Evolutionary conservation across 1,140 invertebrate genomes (phyloP).

Genomic region (Saccostrea cuccullata): DNA sequence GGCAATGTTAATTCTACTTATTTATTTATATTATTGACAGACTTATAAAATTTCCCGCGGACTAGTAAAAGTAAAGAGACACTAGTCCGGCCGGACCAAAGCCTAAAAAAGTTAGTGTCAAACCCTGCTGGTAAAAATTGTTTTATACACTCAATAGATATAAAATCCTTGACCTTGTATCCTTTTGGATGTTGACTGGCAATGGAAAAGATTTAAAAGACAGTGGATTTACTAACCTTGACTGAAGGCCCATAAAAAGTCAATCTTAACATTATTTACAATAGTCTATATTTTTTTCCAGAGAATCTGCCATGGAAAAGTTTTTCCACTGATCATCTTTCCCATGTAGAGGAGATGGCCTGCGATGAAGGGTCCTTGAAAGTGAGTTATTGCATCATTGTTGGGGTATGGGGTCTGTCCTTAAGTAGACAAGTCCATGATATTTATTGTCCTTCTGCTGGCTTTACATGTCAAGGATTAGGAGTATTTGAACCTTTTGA

Average conservation of each 20-base stretch:
- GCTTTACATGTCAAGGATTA: slow-evolving; percentile 4
- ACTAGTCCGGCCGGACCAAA: no score
- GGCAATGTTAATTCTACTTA: no score
- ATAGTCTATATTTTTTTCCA: not conserved
- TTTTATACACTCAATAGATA: not conserved
- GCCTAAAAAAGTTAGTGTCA: no score
- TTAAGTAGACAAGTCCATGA: not conserved
- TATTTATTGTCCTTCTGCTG: not conserved
- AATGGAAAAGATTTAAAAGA: slow-evolving; percentile 20
- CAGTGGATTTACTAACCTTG: slow-evolving; percentile 14
- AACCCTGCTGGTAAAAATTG: no score
- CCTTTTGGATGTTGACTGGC: not conserved
- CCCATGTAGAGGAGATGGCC: not conserved
- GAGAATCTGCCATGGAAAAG: slow-evolving; percentile 7
- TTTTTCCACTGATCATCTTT: slow-evolving; percentile 19
- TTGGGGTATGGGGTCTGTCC: not conserved
- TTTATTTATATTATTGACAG: no score
- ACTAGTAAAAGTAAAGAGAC: no score
- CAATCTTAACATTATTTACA: not conserved
- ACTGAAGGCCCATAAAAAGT: slow-evolving; percentile 14
- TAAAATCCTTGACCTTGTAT: not conserved
- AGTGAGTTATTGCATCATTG: slow-evolving; percentile 30
- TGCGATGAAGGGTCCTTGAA: not conserved
- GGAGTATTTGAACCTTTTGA: not conserved
- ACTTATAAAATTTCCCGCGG: no score